Evolutionary conservation across 2,888 invertebrate species (phyloP), one percentile per base, ranked within the genome.

Genomic region (Scaptomyza reducta): DNA sequence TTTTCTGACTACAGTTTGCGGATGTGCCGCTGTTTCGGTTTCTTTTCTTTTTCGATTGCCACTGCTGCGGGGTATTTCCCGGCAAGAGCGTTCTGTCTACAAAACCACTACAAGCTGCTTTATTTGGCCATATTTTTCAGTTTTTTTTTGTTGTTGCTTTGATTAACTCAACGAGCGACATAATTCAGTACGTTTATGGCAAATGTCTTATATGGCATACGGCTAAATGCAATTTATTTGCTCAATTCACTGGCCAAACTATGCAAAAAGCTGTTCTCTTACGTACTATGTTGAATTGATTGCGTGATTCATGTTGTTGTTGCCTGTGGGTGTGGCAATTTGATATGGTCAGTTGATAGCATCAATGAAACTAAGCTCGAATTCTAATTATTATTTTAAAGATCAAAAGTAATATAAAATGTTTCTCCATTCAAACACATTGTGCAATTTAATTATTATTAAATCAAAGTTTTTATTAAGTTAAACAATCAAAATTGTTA

Each of bases 91-190:
- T 65, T 66, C 55, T 78, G 62, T 62, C 66, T 50, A 50, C 51
- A 47, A 50, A 72, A 49, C 55, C 59, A 57, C 62, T 60, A 62
- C 78, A 71, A 74, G 72, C 65, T 85, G 57, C 85, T 88, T 78
- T 87, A 84, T 88, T 78, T 85, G 84, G 88, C 67, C 53, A 41
- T 51, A 44, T 55, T 57, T 85, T 78, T 60, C 25, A 13, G 45
- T 45, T 50, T 46, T 3, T 13, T 14, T 22, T 29, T 35, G 3
- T 45, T 22, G 14, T 33, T 55, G 44, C 40, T 75, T 68, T 73
- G 87, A 88, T 87, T 74, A 80, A 74, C 85, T 81, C 70, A 69
- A 60, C 65, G 66, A 67, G 81, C 87, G 78, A 84, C 85, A 88
- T 88, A 88, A 80, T 87, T 87, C 70, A 75, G 49, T 64, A 44